Evolutionary conservation across 2,797 vertebrate species (phyloP).

Genomic region (Sebastolobus alascanus): DNA sequence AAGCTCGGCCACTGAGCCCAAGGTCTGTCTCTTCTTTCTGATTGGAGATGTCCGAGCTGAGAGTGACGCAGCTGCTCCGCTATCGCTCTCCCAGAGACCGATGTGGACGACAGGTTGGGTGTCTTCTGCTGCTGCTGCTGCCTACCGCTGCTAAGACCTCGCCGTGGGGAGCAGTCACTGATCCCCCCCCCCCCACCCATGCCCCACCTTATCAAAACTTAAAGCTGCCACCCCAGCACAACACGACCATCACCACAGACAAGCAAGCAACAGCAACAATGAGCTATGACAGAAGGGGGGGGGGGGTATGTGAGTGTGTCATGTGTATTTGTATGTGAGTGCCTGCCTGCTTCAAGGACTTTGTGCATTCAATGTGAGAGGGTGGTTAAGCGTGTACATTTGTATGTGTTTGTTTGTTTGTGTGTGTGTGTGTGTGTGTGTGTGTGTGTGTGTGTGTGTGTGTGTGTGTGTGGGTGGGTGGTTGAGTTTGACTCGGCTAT

Average conservation of each 20-base stretch:
- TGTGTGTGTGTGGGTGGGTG: constrained; percentile 40
- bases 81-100: constrained; percentile 41
- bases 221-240: constrained; percentile 87
- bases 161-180: constrained; percentile 90
- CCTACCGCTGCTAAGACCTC: constrained; percentile 85
- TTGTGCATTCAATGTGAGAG: constrained; percentile 52
- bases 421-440: too few species aligned
- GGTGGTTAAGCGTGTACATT: constrained; percentile 61
- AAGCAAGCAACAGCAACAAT: constrained; percentile 64
- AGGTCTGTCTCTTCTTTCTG: constrained; percentile 58
- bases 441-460: constrained; percentile 28
- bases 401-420: constrained; percentile 39
- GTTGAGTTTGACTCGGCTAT: constrained; percentile 60
- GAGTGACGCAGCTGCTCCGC: constrained; percentile 44
- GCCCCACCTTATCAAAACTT: constrained; percentile 87
- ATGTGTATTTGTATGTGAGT: constrained; percentile 29
- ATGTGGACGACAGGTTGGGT: constrained; percentile 70
- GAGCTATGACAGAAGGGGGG: constrained; percentile 67
- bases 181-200: constrained; percentile 83
- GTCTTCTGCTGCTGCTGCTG: constrained; percentile 84
- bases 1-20: constrained; percentile 61
- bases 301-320: not conserved
- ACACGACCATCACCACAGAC: constrained; percentile 87
- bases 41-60: constrained; percentile 55
- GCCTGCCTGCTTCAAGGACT: constrained; percentile 63